These are phyloP conservation scores for Rhinopomastus cyanomelas DNA, from an alignment of 2,113 vertebrate species.

Conservation along the genomic window DNA sequence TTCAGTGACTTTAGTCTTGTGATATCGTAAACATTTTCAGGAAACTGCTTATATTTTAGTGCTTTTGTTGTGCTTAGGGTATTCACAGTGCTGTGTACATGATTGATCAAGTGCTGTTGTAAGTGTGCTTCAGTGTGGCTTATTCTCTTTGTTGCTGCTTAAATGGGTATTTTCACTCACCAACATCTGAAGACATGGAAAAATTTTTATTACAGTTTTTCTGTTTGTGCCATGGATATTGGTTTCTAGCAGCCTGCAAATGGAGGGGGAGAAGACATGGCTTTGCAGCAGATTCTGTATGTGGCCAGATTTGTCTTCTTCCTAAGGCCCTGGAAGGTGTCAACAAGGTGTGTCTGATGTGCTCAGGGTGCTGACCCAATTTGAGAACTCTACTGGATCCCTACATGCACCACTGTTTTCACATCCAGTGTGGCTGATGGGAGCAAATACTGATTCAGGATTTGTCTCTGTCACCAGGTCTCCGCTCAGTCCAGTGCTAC, in stretches of 20 bases:
- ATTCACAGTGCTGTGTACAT: not conserved
- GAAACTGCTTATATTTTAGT: not conserved
- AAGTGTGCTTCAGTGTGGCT: not conserved
- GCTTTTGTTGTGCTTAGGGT: not conserved
- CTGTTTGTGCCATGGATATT: not conserved
- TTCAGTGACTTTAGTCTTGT: not conserved
- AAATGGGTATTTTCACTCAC: not conserved
- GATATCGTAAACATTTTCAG: not conserved
- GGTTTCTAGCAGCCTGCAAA: not conserved
- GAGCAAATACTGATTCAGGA: not conserved
- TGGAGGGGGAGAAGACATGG: not conserved
- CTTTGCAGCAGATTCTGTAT: not conserved
- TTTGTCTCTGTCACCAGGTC: not conserved
- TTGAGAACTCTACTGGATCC: not conserved
- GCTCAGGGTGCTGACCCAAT: not conserved
- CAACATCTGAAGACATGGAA: not conserved
- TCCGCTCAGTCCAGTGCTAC: not conserved
- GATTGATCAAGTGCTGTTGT: not conserved
- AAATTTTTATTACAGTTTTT: not conserved
- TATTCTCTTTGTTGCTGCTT: not conserved
- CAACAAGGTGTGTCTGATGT: rapidly evolving
- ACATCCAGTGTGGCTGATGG: not conserved
- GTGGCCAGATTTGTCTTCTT: not conserved
- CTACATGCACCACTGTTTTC: rapidly evolving
- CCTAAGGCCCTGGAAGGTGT: not conserved